Conservation (phyloP, 2,113 vertebrate species). For the Ursus arctos region DNA sequence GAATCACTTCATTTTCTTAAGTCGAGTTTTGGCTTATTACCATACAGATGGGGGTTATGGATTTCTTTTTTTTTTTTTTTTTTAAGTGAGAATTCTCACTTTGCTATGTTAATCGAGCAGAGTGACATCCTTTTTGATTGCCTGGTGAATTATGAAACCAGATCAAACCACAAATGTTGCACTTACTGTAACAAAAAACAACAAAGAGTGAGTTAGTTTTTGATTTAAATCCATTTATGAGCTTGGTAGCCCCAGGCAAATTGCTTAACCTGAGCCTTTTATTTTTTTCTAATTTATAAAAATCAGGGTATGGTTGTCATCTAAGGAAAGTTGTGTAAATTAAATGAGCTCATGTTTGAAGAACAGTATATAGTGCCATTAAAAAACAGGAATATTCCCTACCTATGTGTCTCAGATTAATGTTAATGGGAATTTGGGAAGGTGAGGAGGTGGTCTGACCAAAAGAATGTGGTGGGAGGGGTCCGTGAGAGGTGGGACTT, state of each 20-base stretch:
- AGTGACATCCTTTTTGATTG: neutral
- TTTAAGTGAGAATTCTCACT: constrained; percentile 58
- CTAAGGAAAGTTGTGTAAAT: neutral
- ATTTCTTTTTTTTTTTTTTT: constrained; percentile 32
- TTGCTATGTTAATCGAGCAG: constrained; percentile 4
- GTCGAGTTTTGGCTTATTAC: constrained; percentile 17
- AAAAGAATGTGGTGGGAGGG: neutral
- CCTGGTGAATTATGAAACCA: neutral
- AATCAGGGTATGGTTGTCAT: neutral
- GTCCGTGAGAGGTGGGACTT: neutral
- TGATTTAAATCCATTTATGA: neutral
- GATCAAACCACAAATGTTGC: neutral
- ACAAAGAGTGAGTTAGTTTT: neutral
- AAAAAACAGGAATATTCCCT: neutral
- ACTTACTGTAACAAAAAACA: neutral
- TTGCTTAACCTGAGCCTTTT: neutral
- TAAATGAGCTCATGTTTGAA: neutral
- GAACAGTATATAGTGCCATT: neutral
- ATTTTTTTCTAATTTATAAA: constrained; percentile 4
- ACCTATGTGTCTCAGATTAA: neutral
- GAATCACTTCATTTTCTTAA: neutral
- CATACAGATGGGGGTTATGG: neutral
- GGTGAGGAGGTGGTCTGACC: neutral
- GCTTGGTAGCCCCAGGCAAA: neutral
- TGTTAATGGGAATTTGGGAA: neutral